Evolutionary conservation across 1,140 invertebrate species (phyloP).

Genomic region (Drosophila gunungcola): DNA sequence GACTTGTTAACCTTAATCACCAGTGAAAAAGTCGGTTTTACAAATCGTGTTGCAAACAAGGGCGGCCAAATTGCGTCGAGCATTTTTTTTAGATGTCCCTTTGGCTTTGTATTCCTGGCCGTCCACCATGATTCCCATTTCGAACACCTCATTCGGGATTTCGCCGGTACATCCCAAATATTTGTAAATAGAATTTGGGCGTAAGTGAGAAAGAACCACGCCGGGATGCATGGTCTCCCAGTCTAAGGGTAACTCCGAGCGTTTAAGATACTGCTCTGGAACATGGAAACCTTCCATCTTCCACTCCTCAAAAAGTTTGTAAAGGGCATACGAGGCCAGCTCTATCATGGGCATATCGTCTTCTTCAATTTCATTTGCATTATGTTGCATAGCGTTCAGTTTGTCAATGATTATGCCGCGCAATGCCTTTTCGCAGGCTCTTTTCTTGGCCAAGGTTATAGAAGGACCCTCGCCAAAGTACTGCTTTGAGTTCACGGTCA

Average conservation of each 20-base stretch:
- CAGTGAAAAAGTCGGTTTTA: conserved; percentile 59
- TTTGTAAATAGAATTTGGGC: conserved; percentile 87
- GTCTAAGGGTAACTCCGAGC: conserved; percentile 86
- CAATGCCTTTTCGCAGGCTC: conserved; percentile 90
- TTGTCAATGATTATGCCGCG: conserved; percentile 89
- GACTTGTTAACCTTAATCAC: too few relatives aligned
- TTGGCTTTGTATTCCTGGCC: conserved; percentile 85
- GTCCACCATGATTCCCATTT: conserved; percentile 85
- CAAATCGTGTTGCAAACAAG: conserved; percentile 85
- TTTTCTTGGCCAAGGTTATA: conserved; percentile 86
- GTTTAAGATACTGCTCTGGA: not conserved
- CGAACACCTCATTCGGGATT: conserved; percentile 86
- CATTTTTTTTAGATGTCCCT: conserved; percentile 86
- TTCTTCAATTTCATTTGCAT: conserved; percentile 85
- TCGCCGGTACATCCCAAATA: conserved; percentile 86
- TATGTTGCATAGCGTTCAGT: conserved; percentile 85
- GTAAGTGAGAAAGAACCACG: conserved; percentile 89
- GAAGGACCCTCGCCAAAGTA: conserved; percentile 83
- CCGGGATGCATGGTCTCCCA: conserved; percentile 88
- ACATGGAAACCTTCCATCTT: conserved; percentile 88
- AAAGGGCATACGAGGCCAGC: conserved; percentile 90
- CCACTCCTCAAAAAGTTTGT: conserved; percentile 91
- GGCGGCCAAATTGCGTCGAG: conserved; percentile 85
- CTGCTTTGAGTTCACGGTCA: conserved; percentile 62
- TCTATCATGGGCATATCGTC: conserved; percentile 87